Conservation (phyloP, 64 coral and sea anemone genomes). For the Pachyseris speciosa region DNA sequence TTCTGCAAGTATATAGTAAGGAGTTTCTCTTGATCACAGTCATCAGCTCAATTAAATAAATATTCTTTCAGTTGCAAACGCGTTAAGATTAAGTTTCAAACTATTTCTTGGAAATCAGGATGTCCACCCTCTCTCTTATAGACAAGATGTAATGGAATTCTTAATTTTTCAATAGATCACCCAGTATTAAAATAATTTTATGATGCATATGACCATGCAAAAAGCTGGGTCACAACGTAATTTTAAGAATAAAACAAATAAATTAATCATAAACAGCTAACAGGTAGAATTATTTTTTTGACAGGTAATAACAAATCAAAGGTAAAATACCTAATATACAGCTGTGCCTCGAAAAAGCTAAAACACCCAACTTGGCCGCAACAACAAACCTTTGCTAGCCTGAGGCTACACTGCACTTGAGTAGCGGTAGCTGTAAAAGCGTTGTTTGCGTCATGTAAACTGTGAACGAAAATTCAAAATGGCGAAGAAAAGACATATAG, state of each 20-base stretch:
- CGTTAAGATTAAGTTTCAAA: too few species aligned
- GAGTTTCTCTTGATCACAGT: too few species aligned
- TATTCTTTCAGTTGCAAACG: too few species aligned
- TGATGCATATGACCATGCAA: too few species aligned
- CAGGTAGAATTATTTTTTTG: background rate
- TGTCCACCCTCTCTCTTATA: too few species aligned
- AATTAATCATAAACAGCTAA: background rate
- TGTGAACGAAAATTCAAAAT: background rate
- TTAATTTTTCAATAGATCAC: too few species aligned
- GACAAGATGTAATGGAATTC: too few species aligned
- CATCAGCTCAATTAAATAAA: too few species aligned
- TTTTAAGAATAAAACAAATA: background rate
- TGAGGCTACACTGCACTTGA: background rate
- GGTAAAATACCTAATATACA: background rate
- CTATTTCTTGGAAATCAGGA: too few species aligned
- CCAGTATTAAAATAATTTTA: too few species aligned
- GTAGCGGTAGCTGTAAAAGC: background rate
- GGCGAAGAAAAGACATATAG: constrained; percentile 27
- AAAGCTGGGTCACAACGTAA: background rate
- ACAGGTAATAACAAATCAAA: background rate
- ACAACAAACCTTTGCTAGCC: background rate
- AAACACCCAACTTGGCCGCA: background rate
- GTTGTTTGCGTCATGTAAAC: background rate
- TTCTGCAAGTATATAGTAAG: too few species aligned
- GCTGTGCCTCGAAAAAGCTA: background rate